Percentiles rank a stretch among this genome's conserved stretches.
phyloP scores from a whole-genome alignment of 2,113 vertebrate species.

The Gopherus flavomarginatus region DNA sequence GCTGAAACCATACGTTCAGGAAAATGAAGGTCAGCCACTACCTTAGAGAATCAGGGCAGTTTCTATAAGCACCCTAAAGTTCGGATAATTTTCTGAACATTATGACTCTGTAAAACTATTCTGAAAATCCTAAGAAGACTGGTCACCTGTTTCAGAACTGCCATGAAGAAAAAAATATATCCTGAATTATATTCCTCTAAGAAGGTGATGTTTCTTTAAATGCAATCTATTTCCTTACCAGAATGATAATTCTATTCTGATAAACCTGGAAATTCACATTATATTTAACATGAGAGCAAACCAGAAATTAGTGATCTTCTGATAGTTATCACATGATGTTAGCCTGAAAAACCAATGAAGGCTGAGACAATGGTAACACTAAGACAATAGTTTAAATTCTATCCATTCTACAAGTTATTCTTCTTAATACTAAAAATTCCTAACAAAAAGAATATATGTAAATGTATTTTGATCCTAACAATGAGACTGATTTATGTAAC shows the following conservation, averaged over 20 bases:
- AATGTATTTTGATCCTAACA: constrained; percentile 31
- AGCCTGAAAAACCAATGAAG: neutral
- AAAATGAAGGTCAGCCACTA: neutral
- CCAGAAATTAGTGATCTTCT: neutral
- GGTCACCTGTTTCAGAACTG: neutral
- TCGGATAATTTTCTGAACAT: neutral
- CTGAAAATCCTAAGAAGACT: neutral
- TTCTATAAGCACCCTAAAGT: neutral
- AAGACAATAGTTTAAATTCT: constrained; percentile 56
- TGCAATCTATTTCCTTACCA: neutral
- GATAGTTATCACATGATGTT: constrained; percentile 10
- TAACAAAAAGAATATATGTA: constrained; percentile 41
- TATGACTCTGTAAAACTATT: neutral
- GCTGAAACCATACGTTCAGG: neutral
- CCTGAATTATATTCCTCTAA: neutral
- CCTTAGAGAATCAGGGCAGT: neutral
- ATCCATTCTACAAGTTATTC: constrained; percentile 22
- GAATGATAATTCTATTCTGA: neutral
- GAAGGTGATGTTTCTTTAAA: neutral
- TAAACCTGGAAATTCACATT: neutral
- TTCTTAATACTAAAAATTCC: constrained; percentile 21
- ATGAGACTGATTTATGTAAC: constrained; percentile 14
- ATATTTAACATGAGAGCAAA: neutral
- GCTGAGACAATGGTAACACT: neutral
- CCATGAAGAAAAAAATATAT: neutral